A percentile compares a stretch with the other conserved stretches of the same genome.
These are phyloP conservation scores for Phanerotoma sp. DNA, from an alignment of 2,888 invertebrate species.

Conservation along the genomic window DNA sequence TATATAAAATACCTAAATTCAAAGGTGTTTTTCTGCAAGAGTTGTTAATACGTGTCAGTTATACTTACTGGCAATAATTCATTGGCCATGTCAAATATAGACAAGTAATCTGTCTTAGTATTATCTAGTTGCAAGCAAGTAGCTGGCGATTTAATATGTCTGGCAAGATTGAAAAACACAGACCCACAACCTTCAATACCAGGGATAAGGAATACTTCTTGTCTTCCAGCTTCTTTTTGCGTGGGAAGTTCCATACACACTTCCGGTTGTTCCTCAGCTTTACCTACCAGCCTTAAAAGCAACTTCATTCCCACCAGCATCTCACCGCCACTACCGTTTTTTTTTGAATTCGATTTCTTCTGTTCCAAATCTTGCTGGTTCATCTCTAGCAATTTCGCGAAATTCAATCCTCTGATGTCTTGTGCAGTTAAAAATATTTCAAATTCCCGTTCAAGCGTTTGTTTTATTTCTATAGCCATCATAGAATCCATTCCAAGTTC, in stretches of 20 bases:
- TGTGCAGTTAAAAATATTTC: constrained; percentile 84
- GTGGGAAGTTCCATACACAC: constrained; percentile 39
- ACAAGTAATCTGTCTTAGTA: constrained; percentile 56
- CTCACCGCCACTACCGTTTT: too few relatives aligned
- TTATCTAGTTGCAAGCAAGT: constrained; percentile 41
- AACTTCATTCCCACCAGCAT: constrained; percentile 15
- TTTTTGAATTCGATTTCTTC: too few relatives aligned
- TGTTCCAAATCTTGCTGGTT: constrained; percentile 33
- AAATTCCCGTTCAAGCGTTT: constrained; percentile 85
- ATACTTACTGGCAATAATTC: constrained; percentile 61
- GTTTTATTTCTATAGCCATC: constrained; percentile 96
- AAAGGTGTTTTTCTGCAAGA: too few relatives aligned
- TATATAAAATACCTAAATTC: too few relatives aligned
- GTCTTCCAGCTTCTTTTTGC: constrained; percentile 33
- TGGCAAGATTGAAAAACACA: constrained; percentile 47
- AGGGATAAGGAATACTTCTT: constrained; percentile 51
- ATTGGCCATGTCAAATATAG: constrained; percentile 60
- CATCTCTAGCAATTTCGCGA: constrained; percentile 64
- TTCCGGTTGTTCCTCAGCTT: constrained; percentile 27
- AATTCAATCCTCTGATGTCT: constrained; percentile 80
- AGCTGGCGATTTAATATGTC: constrained; percentile 48
- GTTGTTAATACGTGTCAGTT: too few relatives aligned
- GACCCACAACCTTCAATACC: constrained; percentile 55
- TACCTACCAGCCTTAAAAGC: constrained; percentile 34
- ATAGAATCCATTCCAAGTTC: constrained; percentile 97